Evolutionary conservation across 92 coral and sea anemone genomes (phyloP).

Genomic region (Desmophyllum pertusum): DNA sequence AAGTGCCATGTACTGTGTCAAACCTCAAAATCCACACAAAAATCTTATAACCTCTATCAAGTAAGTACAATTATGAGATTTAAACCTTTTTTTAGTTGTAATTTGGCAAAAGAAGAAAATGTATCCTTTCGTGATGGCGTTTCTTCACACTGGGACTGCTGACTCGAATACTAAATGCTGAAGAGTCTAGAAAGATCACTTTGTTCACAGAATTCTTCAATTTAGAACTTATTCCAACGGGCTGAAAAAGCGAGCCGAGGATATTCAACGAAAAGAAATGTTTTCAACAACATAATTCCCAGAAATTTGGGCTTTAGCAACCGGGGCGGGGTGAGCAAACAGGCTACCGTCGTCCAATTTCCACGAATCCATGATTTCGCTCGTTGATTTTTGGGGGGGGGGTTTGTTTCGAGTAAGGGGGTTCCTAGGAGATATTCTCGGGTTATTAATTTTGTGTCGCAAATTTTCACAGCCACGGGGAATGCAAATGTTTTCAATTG

Average conservation of each 20-base stretch:
- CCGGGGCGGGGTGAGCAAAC: neutral
- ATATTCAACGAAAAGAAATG: neutral
- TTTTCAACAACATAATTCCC: neutral
- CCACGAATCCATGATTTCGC: conserved; percentile 4
- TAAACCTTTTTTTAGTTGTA: no score
- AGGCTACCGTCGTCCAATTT: neutral
- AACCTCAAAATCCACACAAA: no score
- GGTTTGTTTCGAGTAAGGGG: no score
- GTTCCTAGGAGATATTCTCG: conserved; percentile 4
- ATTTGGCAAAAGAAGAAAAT: neutral
- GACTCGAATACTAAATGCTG: neutral
- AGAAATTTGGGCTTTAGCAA: neutral
- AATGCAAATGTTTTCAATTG: neutral
- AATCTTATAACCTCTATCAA: no score
- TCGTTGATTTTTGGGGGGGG: neutral
- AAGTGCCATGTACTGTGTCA: no score
- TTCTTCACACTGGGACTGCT: neutral
- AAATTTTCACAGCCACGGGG: neutral
- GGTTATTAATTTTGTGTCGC: neutral
- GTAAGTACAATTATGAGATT: no score
- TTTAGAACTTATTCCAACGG: neutral
- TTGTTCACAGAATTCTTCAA: neutral
- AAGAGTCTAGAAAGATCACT: neutral
- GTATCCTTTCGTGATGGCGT: neutral
- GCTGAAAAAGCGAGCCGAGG: neutral